Percentiles rank a stretch among this genome's conserved stretches.
phyloP scores from a whole-genome alignment of 2,888 invertebrate species.

The Pterostichus madidus region DNA sequence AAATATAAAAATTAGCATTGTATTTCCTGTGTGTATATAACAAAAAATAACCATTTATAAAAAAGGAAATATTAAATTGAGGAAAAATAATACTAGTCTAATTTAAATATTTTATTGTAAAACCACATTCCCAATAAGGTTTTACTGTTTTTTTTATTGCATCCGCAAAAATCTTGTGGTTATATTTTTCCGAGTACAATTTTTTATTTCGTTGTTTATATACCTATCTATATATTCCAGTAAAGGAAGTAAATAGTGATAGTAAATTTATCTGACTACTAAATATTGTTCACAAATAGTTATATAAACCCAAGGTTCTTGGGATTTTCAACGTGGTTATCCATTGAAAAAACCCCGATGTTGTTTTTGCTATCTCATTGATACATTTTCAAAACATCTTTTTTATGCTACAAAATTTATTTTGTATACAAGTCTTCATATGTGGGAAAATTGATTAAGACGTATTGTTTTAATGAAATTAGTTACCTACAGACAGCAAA shows the following conservation, averaged over 20 bases:
- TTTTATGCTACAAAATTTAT: too few relatives aligned
- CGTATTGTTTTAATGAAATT: too few relatives aligned
- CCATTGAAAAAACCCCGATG: slow-evolving; percentile 28
- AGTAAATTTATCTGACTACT: slow-evolving; percentile 28
- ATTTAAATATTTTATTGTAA: not conserved
- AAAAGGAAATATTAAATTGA: not conserved
- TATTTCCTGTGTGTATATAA: slow-evolving; percentile 16
- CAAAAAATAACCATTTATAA: slow-evolving; percentile 3
- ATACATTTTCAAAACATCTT: not conserved
- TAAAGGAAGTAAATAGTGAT: slow-evolving; percentile 37
- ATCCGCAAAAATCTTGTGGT: not conserved
- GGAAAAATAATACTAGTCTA: not conserved
- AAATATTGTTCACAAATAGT: not conserved
- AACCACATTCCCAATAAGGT: not conserved
- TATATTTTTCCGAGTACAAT: not conserved
- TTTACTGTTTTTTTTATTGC: too few relatives aligned
- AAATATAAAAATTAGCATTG: slow-evolving; percentile 29
- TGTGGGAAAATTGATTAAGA: too few relatives aligned
- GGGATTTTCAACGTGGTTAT: slow-evolving; percentile 32
- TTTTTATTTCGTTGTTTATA: slow-evolving; percentile 3
- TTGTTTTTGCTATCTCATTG: not conserved
- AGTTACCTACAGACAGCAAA: too few relatives aligned
- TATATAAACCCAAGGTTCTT: slow-evolving; percentile 25
- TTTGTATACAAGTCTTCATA: too few relatives aligned
- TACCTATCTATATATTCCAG: slow-evolving; percentile 23